Conservation (phyloP, 2,113 vertebrate genomes). For the Cynocephalus volans region DNA sequence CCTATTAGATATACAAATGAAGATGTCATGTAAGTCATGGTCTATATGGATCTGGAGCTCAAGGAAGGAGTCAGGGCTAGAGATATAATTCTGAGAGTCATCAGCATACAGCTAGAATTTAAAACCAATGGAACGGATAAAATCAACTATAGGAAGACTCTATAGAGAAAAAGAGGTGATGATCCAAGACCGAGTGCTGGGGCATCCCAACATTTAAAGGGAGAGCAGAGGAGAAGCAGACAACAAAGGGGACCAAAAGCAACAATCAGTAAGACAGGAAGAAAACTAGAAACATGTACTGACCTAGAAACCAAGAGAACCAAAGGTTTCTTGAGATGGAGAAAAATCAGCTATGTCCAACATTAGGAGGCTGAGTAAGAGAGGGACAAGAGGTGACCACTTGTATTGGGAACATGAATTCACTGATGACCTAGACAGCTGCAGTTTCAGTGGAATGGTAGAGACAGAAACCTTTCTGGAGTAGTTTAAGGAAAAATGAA, state of each 20-base stretch:
- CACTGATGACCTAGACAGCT: neutral
- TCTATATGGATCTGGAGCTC: neutral
- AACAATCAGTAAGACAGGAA: neutral
- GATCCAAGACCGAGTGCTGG: neutral
- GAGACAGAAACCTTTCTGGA: neutral
- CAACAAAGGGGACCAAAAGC: neutral
- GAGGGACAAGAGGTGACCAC: neutral
- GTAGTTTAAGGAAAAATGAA: neutral
- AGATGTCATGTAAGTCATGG: neutral
- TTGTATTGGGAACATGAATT: neutral
- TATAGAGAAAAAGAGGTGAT: neutral
- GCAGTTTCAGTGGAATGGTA: neutral
- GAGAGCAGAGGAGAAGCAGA: neutral
- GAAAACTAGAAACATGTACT: neutral
- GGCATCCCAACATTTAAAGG: neutral
- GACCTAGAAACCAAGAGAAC: neutral
- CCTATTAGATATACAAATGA: neutral
- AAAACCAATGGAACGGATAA: neutral
- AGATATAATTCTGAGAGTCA: neutral
- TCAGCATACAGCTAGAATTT: neutral
- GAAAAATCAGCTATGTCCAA: neutral
- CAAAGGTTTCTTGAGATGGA: neutral
- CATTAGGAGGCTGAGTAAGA: neutral
- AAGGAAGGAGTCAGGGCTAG: neutral
- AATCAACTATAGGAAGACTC: neutral